Percentiles rank a stretch among this genome's conserved stretches.
Conservation (phyloP, 2,797 vertebrate genomes). For the Sarcoramphus papa region DNA sequence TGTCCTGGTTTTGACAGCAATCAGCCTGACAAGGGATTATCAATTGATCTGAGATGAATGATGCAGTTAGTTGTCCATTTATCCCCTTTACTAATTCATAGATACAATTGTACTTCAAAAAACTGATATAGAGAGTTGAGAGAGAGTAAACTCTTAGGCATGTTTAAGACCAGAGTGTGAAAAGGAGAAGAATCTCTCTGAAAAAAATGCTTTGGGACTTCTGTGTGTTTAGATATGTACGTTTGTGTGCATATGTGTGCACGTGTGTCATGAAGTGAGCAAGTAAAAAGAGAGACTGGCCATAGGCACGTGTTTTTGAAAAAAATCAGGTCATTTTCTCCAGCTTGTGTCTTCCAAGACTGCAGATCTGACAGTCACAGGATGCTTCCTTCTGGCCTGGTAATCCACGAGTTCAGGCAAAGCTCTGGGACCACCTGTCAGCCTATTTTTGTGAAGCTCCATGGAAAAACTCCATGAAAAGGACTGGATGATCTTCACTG, state of each 20-base stretch:
- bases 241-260: rapidly evolving
- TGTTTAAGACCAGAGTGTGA: neutral
- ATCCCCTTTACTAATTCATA: neutral
- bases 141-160: neutral
- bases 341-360: neutral
- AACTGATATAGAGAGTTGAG: neutral
- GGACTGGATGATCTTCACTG: neutral
- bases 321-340: constrained; percentile 15
- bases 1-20: constrained; percentile 46
- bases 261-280: neutral
- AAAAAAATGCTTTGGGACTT: neutral
- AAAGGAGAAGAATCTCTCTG: neutral
- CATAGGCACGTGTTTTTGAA: neutral
- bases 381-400: constrained; percentile 9
- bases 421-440: constrained; percentile 37
- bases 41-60: constrained; percentile 6
- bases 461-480: neutral
- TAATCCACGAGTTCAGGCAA: neutral
- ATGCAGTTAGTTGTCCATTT: neutral
- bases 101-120: neutral
- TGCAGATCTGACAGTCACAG: neutral
- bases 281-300: neutral
- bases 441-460: neutral
- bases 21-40: constrained; percentile 35
- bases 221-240: neutral